Evolutionary conservation across 1,140 invertebrate genomes (phyloP), one percentile per base, ranked within the genome.

Genomic region (Thaumetopoea pityocampa): DNA sequence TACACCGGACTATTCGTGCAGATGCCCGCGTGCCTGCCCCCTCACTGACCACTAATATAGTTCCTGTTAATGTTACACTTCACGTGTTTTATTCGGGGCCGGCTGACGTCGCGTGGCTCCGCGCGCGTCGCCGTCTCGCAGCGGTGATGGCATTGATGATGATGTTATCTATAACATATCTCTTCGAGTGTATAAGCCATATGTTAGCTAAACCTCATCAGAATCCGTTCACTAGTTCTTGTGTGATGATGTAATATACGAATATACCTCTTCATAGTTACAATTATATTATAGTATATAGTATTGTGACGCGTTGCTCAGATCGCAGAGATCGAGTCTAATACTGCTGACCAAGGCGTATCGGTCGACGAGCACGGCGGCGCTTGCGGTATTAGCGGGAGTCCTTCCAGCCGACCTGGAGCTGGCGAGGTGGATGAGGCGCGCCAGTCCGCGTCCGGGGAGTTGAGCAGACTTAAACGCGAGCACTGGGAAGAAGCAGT

Each of bases 1-100:
- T 88, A 90, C 53, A 87, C 87, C 1, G 50, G 85, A 6, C 55
- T 92, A 1, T 96, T 96, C 60, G 59, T 66, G 29, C 64, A 78
- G 51, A 45, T 52, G 5, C 33, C 37, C 5, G 35, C 33, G 12
- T 77, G 74, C 57, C 61, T n/a, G 16, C 29, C 6, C 36, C 26
- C 8, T 14, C 8, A 18, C 3, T 10, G 11, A 19, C 17, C n/a
- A 17, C 9, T 11, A 3, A 8, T 3, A n/a, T 24, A 24, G 4
- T 24, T 6, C n/a, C n/a, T 14, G 9, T 12, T 4, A 28, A 28
- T 28, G 9, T 28, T 14, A 14, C 15, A 28, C 15, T 14, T 33
- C 18, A 15, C 7, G 16, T 18, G 11, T 15, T 8, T n/a, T 24
- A 15, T 35, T 23, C 19, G 11, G 30, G 8, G 5, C 48, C 77